Base-by-base conservation (phyloP, 2,113 vertebrate genomes). In the Carassius auratus region DNA sequence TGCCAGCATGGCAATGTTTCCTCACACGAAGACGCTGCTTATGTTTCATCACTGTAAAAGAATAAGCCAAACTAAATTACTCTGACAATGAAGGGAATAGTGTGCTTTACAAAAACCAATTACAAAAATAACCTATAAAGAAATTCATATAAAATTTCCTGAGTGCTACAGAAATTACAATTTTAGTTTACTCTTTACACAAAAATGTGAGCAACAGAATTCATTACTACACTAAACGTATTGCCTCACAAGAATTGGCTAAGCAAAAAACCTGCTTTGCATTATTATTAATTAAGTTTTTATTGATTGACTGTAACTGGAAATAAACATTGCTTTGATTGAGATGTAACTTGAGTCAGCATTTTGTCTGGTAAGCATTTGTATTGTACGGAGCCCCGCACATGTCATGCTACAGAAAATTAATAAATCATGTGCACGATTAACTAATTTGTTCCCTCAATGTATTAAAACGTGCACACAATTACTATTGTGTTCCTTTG, bases 41-140 rank as follows among this genome's bases (percentile, higher is more conserved):
- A n/a, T 87, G 38, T 87, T 89, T 86, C 64, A 86, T 84, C 38
- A 21, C 5, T 52, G 78, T 79, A 89, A 88, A 89, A 88, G 75
- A 83, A 88, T 75, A 86, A 87, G 85, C 48, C 76, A 52, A 88
- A 55, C 85, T 83, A 77, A 75, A 90, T 84, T 82, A 89, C 38
- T 77, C 83, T 84, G 76, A 71, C 89, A 79, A 69, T 88, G 79
- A 88, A 84, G 45, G 0, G 15, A 83, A 79, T 74, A 57, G 52
- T 52, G 14, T 42, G 33, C 42, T 62, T 61, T 59, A 79, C 75
- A 55, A 4, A 45, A 75, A 75, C 1, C 5, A 4, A 26, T 48
- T 74, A 74, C 42, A 75, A 4, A 80, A 21, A 45, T 13, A 62
- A n/a, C 10, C 17, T 38, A 59, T n/a, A 14, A 14, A 59, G 14